phyloP scores from a whole-genome alignment of 92 coral and sea anemone species.

The Galaxea fascicularis region DNA sequence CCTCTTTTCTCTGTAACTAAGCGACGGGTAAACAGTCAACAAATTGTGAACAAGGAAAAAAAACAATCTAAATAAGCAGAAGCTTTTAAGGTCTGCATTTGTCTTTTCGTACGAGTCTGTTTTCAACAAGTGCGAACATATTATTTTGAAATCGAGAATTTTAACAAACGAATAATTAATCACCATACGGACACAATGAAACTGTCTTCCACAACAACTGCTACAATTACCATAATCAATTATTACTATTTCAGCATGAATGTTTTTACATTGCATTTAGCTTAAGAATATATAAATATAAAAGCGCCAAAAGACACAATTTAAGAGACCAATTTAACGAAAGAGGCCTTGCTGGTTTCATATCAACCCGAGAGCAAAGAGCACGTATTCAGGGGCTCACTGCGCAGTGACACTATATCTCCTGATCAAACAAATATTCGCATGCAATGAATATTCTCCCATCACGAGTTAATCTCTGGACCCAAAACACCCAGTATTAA shows the following conservation, averaged over 20 bases:
- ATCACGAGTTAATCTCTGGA: not conserved
- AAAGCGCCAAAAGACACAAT: too few relatives aligned
- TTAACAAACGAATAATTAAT: too few relatives aligned
- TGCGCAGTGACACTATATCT: not conserved
- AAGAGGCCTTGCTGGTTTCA: too few relatives aligned
- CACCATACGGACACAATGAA: not conserved
- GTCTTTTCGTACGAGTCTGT: not conserved
- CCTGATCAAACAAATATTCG: not conserved
- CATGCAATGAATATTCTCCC: not conserved
- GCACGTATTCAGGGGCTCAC: not conserved
- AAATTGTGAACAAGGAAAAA: not conserved
- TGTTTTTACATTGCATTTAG: too few relatives aligned
- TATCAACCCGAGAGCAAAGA: not conserved
- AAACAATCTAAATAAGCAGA: not conserved
- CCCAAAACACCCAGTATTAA: not conserved
- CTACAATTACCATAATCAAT: not conserved
- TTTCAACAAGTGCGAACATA: not conserved
- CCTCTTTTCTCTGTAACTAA: conserved; percentile 19
- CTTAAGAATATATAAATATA: too few relatives aligned
- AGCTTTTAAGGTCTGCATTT: not conserved
- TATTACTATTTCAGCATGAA: too few relatives aligned
- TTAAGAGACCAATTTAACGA: too few relatives aligned
- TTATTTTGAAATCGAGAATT: too few relatives aligned
- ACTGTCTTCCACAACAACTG: not conserved
- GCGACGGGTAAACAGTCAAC: conserved; percentile 29